Base-by-base conservation (phyloP, 2,113 vertebrate species). In the Apteryx mantelli region DNA sequence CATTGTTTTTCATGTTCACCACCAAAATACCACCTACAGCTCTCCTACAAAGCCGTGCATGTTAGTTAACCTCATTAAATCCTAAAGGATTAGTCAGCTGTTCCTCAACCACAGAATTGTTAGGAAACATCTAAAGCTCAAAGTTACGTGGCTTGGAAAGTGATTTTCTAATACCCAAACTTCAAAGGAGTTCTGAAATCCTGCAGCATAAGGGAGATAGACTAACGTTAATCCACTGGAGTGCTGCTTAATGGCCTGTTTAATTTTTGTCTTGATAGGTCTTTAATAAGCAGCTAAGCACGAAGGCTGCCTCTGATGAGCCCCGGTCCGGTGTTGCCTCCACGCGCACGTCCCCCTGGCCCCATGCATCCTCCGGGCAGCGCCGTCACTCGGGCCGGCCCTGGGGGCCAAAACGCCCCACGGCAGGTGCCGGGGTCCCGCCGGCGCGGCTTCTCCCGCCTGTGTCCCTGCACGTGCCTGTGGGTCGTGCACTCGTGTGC, bases 121-220 rank as follows among this genome's bases (percentile, higher is more conserved):
- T 96, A 97, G 91, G 89, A 93, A 97, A 93, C 91, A 95, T 96
- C 91, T 96, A 86, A 98, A 96, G 66, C 88, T 92, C 75, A 60
- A n/a, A 95, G 92, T 93, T 92, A 58, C 87, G 69, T 42, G 71
- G 93, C 95, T 95, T 91, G 88, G 95, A 95, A 98, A 97, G 94
- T 95, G 96, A 97, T 98, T 97, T 98, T 97, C 90, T 98, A 97
- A 97, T 95, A 83, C n/a, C 18, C 42, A 65, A 28, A 94, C 97
- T 98, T 98, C 98, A 98, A 98, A 98, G 96, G 94, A 86, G 80
- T 96, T 96, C 91, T 94, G 96, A 97, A 92, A 97, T 93, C 94
- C 96, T 92, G 94, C 88, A 95, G 91, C 2, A 25, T 96, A 82
- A 96, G 91, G 60, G 12, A 97, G 88, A 90, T 96, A 96, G 95